Percentiles rank a stretch among this genome's conserved stretches.
phyloP scores from a whole-genome alignment of 1,140 invertebrate species.

The Cardiocondyla obscurior region DNA sequence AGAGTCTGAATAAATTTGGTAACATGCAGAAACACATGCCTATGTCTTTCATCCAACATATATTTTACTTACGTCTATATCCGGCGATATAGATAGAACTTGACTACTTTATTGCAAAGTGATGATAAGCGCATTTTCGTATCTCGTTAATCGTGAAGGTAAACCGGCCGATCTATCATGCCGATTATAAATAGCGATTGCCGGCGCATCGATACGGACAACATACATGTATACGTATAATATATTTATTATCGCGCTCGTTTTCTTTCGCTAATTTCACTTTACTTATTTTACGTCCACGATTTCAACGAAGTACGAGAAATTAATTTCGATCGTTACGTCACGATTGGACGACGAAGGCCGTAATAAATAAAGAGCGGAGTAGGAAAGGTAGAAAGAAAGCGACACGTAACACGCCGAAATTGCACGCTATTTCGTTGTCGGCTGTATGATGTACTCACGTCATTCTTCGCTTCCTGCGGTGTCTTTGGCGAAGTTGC shows the following conservation, averaged over 20 bases:
- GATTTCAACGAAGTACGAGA: conserved; percentile 3
- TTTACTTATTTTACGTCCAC: conserved; percentile 6
- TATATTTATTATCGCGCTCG: neutral
- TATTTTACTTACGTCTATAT: conserved; percentile 60
- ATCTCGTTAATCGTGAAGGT: conserved; percentile 45
- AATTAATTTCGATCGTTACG: conserved; percentile 26
- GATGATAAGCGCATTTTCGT: conserved; percentile 37
- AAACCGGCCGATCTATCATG: neutral
- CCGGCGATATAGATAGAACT: conserved; percentile 54
- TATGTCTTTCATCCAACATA: conserved; percentile 3
- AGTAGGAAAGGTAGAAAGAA: neutral
- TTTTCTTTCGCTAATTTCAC: neutral
- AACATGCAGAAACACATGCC: conserved; percentile 67
- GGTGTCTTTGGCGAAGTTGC: conserved; percentile 78
- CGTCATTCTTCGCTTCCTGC: conserved; percentile 75
- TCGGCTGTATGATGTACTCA: conserved; percentile 74
- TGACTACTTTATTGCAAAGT: conserved; percentile 39
- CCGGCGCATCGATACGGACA: neutral
- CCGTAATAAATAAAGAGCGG: neutral
- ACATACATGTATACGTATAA: too few relatives aligned
- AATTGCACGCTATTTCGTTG: conserved; percentile 21
- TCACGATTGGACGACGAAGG: neutral
- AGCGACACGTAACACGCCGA: conserved; percentile 1
- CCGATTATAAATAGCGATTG: conserved; percentile 41
- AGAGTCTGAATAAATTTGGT: conserved; percentile 43